Base-by-base conservation (phyloP, 2,797 vertebrate species). In the Channa striata region DNA sequence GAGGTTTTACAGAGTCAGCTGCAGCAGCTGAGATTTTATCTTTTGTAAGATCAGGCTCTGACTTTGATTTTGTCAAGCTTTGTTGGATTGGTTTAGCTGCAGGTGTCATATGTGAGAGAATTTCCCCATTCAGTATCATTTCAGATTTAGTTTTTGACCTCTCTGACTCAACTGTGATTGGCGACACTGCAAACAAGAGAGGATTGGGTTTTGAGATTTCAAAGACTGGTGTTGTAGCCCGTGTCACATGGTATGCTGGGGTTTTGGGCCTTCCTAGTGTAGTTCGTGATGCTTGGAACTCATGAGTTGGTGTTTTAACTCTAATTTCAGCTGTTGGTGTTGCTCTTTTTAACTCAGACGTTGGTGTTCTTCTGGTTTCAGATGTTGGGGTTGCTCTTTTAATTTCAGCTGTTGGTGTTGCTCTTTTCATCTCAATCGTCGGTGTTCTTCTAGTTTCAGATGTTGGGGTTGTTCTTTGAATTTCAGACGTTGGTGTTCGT, bases 131-230 rank as follows among this genome's bases (percentile, higher is more conserved):
- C 25, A 50, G 58, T 39, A 76, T 53, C 6, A 40, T 57, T 63
- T 81, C 84, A 50, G 67, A 11, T 19, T 89, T 78, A 0, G 80
- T 82, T 84, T 66, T 87, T 46, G 89, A 88, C 76, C 72, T 88
- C 62, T 90, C 91, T 58, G 82, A 69, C 66, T 94, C 91, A 16
- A 89, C 84, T 53, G 89, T 88, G 6, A 91, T 83, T 19, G 92
- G 88, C 11, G 91, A 91, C 30, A 94, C 90, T 1, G 92, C 90
- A 89, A 94, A 94, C 82, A 94, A 80, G n/a, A 93, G 90, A 76
- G 93, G 93, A 75, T 94, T 94, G 21, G 93, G 59, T 83, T 75
- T 93, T 72, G 94, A 95, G 64, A 94, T 74, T 86, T 95, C 93
- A 88, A 93, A 91, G 34, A 92, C 77, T 4, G 92, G 91, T 3